Base-by-base conservation (phyloP, 2,113 vertebrate genomes). In the Prietella phreatophila region DNA sequence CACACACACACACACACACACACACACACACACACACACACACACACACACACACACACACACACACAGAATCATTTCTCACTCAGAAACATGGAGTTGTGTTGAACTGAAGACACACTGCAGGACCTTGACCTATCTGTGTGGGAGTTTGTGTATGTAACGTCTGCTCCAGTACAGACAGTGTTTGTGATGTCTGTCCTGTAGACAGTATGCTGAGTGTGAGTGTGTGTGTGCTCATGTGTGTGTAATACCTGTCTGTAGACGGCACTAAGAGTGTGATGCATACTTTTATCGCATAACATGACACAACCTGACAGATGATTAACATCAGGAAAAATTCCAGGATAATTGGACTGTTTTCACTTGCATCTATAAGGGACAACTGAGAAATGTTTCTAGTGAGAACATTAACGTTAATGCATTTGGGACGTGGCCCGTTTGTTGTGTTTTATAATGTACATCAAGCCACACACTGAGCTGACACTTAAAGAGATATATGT, bases 71-170 rank as follows among this genome's bases (percentile, higher is more conserved):
- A 56, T 60, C 79, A 71, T 14, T 19, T 33, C 8, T 20, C n/a
- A 9, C 78, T 80, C 15, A 56, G 50, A 56, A 80, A 76, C 73
- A 36, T 0, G 1, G 67, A 73, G 75, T 78, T 27, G 39, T 79
- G 76, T 55, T 79, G 76, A 55, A 55, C 13, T 79, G 25, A 33
- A 60, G 56, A 82, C 33, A 10, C 30, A 58, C 79, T 58, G 79
- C 53, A 81, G 79, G 30, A 81, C 79, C 79, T 81, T 81, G 79
- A 58, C 30, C 79, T 10, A n/a, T 13, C n/a, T 81, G 79, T 81
- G 79, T 81, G 79, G 53, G 78, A 56, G 79, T 58, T 81, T 60
- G 79, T 81, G 53, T 81, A 53, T 81, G 55, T 81, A 81, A 36
- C 20, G 55, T 81, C 30, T 81, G 79, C 30, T 25, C 8, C 4